Evolutionary conservation across 2,888 invertebrate genomes (phyloP).

Genomic region (Plagodis dolabraria): DNA sequence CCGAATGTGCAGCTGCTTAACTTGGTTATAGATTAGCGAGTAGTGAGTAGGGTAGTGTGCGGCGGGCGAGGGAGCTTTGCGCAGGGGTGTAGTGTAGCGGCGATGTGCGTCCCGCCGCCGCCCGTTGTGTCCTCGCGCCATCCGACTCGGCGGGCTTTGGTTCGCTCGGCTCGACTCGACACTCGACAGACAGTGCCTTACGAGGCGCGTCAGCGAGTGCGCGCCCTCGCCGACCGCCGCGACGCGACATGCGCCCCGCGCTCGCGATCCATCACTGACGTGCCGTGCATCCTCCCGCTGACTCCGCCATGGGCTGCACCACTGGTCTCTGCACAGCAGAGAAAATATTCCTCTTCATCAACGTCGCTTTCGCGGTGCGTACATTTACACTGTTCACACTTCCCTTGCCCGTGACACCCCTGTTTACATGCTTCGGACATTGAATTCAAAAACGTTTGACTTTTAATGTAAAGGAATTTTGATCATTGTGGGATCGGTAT

Average conservation of each 20-base stretch:
- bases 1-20: neutral
- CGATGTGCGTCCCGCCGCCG: slow-evolving; percentile 6
- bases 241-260: slow-evolving; percentile 22
- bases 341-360: slow-evolving; percentile 79
- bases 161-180: neutral
- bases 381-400: slow-evolving; percentile 7
- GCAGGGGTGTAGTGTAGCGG: slow-evolving; percentile 1
- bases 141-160: neutral
- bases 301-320: slow-evolving; percentile 62
- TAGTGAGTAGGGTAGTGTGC: neutral
- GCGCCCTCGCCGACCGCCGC: slow-evolving; percentile 29
- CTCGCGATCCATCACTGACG: slow-evolving; percentile 12
- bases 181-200: slow-evolving; percentile 65
- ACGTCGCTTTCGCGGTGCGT: slow-evolving; percentile 78
- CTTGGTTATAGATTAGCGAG: neutral
- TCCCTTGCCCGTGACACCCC: slow-evolving; percentile 5
- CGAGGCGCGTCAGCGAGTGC: slow-evolving; percentile 52
- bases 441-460: slow-evolving; percentile 2
- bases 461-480: slow-evolving; percentile 6
- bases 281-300: neutral
- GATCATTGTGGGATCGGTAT: no score
- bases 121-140: slow-evolving; percentile 3
- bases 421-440: slow-evolving; percentile 3
- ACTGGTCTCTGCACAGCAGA: slow-evolving; percentile 69
- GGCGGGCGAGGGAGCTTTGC: slow-evolving; percentile 12